Evolutionary conservation across 2,797 vertebrate species (phyloP).

Genomic region (Neosilurus mollespiculum): DNA sequence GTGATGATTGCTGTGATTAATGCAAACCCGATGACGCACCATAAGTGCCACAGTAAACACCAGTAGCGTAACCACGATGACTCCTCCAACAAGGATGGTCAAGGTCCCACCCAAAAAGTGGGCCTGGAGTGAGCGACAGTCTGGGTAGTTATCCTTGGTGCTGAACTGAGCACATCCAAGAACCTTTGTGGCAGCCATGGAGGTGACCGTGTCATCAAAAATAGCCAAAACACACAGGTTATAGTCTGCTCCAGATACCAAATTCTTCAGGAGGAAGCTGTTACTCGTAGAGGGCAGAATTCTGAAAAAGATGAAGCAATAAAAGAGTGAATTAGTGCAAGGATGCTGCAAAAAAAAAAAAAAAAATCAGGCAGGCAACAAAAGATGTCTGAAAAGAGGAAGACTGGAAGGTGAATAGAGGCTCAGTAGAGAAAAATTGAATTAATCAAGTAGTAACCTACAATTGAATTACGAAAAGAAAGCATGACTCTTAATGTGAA

Average conservation of each 20-base stretch:
- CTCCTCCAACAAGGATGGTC: conserved; percentile 93
- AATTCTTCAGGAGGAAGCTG: conserved; percentile 92
- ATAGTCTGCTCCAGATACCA: conserved; percentile 93
- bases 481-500: conserved; percentile 35
- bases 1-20: conserved; percentile 49
- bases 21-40: conserved; percentile 90
- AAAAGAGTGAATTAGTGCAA: conserved; percentile 24
- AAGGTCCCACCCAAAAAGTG: conserved; percentile 95
- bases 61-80: conserved; percentile 91
- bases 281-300: conserved; percentile 94
- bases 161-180: conserved; percentile 93
- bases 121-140: conserved; percentile 93
- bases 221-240: conserved; percentile 95
- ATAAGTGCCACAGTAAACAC: conserved; percentile 96
- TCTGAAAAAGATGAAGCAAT: conserved; percentile 67
- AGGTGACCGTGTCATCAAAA: conserved; percentile 95
- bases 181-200: conserved; percentile 95
- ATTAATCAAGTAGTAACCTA: conserved; percentile 21
- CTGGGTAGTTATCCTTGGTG: conserved; percentile 91
- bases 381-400: conserved; percentile 20
- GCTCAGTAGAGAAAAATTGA: conserved; percentile 28
- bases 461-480: conserved; percentile 37
- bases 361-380: conserved; percentile 5
- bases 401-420: conserved; percentile 5
- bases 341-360: conserved; percentile 1